Conservation (phyloP, 1,140 invertebrate genomes). For the Protaetia brevitarsis region DNA sequence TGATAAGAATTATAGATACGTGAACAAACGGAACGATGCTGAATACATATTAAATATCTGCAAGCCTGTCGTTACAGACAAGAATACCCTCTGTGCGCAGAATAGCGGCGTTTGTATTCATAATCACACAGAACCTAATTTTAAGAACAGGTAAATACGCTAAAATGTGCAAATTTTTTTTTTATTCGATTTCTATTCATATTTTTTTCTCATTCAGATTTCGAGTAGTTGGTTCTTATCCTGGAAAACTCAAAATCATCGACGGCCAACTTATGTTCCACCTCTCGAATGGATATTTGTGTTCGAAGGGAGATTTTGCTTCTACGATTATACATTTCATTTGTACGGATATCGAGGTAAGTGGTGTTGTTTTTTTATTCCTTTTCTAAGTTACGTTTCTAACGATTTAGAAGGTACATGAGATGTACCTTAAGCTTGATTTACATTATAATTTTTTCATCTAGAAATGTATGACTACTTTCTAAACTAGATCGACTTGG, state of each 20-base stretch:
- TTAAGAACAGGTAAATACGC: background rate
- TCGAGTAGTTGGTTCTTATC: background rate
- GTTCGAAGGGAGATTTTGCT: background rate
- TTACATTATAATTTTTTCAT: too few species aligned
- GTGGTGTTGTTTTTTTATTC: background rate
- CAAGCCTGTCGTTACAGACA: background rate
- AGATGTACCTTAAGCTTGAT: too few species aligned
- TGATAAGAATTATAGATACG: background rate
- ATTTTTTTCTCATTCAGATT: background rate
- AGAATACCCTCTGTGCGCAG: background rate
- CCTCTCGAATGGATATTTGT: background rate
- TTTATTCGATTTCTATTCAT: too few species aligned
- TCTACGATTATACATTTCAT: background rate
- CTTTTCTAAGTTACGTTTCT: too few species aligned
- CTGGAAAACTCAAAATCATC: background rate
- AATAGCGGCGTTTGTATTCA: background rate
- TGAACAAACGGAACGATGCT: background rate
- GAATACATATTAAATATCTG: background rate
- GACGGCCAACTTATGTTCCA: background rate
- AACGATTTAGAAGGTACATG: too few species aligned
- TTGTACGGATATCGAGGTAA: background rate
- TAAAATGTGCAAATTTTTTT: too few species aligned
- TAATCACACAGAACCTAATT: background rate
- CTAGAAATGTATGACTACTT: too few species aligned
- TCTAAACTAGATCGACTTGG: too few species aligned